Conservation (phyloP, 2,888 invertebrate species). For the Dryobota labecula region DNA sequence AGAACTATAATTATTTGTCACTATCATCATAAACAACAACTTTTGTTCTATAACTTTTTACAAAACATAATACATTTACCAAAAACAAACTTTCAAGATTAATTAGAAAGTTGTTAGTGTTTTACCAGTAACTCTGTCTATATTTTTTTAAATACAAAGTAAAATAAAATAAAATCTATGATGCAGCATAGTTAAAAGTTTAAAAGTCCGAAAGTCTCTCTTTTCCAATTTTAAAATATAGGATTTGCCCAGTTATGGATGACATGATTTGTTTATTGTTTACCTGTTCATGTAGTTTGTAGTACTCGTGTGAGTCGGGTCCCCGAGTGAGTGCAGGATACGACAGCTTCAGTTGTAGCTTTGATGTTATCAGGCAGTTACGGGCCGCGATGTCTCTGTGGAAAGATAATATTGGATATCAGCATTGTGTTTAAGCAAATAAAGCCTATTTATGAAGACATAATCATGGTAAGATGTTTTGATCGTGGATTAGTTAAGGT, state of each 20-base stretch:
- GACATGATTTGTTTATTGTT: not conserved
- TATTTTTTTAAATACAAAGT: no score
- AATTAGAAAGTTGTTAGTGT: no score
- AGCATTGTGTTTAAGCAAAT: not conserved
- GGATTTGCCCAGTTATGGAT: not conserved
- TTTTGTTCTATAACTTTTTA: no score
- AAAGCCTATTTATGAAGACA: not conserved
- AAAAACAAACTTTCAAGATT: no score
- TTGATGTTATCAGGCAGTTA: constrained; percentile 96
- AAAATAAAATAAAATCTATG: no score
- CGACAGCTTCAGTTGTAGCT: constrained; percentile 95
- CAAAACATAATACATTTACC: no score
- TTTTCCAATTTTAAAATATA: not conserved
- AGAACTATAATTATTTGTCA: no score
- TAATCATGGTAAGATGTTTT: not conserved
- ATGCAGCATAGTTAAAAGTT: no score
- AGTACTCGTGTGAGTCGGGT: constrained; percentile 97
- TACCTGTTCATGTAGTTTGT: constrained; percentile 95
- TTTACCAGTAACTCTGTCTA: no score
- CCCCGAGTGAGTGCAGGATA: constrained; percentile 95
- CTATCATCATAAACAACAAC: no score
- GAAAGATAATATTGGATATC: constrained; percentile 11
- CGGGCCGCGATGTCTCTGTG: constrained; percentile 96
- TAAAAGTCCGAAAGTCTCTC: no score
- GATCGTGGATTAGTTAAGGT: no score